These are phyloP conservation scores for Cheilosia vulpina DNA, from an alignment of 2,888 invertebrate genomes.

Conservation along the genomic window DNA sequence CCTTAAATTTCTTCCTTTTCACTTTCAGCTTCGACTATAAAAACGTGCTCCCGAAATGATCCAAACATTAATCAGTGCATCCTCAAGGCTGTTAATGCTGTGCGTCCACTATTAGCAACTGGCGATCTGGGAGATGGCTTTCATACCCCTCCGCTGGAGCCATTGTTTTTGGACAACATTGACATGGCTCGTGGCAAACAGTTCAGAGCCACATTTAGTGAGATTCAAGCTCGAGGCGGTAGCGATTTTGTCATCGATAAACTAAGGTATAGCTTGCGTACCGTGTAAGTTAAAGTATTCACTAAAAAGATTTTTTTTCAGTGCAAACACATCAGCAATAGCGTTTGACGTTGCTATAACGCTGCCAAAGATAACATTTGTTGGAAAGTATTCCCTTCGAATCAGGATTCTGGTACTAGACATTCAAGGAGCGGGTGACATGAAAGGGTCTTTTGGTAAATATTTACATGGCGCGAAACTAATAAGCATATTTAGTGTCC, in stretches of 20 bases:
- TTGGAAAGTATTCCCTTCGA: conserved; percentile 81
- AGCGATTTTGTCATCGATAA: conserved; percentile 83
- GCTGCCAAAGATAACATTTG: conserved; percentile 81
- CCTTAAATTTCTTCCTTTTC: neutral
- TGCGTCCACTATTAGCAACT: conserved; percentile 80
- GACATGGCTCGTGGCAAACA: conserved; percentile 81
- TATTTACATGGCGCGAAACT: neutral
- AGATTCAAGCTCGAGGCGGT: conserved; percentile 81
- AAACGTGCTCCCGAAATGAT: conserved; percentile 82
- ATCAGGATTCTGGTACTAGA: conserved; percentile 81
- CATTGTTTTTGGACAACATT: conserved; percentile 81
- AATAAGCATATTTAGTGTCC: neutral
- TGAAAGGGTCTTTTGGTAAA: conserved; percentile 81
- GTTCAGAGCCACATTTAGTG: conserved; percentile 81
- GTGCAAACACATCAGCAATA: conserved; percentile 80
- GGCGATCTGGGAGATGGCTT: conserved; percentile 83
- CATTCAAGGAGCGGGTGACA: conserved; percentile 82
- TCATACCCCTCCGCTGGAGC: conserved; percentile 81
- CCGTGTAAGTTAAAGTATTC: neutral
- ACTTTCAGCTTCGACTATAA: conserved; percentile 80
- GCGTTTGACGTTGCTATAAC: conserved; percentile 81
- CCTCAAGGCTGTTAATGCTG: conserved; percentile 80
- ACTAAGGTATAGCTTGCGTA: conserved; percentile 78
- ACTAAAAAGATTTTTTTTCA: conserved; percentile 60
- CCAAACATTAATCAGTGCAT: conserved; percentile 82